These are phyloP conservation scores for Andrena dorsata DNA, from an alignment of 2,888 invertebrate genomes.

Conservation along the genomic window DNA sequence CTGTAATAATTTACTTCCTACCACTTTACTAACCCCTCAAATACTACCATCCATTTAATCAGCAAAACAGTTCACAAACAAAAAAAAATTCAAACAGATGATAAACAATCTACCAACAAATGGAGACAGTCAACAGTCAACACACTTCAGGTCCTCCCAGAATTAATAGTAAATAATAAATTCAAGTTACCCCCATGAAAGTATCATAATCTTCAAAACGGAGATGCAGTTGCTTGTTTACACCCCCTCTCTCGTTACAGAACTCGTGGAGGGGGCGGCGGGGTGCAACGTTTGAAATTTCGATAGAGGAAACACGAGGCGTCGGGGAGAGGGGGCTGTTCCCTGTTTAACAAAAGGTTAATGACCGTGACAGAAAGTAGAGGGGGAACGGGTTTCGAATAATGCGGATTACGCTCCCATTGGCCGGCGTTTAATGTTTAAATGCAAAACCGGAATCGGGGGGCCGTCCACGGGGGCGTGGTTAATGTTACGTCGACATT, in stretches of 20 bases:
- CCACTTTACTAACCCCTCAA: too few relatives aligned
- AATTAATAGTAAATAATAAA: neutral
- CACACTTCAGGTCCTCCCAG: too few relatives aligned
- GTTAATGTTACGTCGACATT: slow-evolving; percentile 76
- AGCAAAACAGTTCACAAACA: too few relatives aligned
- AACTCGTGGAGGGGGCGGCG: neutral
- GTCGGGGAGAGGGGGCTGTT: slow-evolving; percentile 17
- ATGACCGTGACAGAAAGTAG: slow-evolving; percentile 54
- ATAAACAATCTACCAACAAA: too few relatives aligned
- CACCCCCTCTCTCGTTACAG: neutral
- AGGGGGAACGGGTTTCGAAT: slow-evolving; percentile 56
- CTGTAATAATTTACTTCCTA: too few relatives aligned
- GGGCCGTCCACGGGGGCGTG: slow-evolving; percentile 80
- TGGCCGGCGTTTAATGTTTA: slow-evolving; percentile 70
- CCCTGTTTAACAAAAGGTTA: slow-evolving; percentile 60
- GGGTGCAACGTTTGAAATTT: slow-evolving; percentile 28
- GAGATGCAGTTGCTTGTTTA: neutral
- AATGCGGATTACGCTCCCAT: slow-evolving; percentile 61
- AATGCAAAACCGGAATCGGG: slow-evolving; percentile 80
- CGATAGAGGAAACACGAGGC: neutral
- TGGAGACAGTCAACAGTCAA: too few relatives aligned
- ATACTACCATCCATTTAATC: too few relatives aligned
- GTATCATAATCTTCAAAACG: too few relatives aligned
- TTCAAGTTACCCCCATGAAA: neutral
- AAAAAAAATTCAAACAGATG: too few relatives aligned